Evolutionary conservation across 1,140 invertebrate species (phyloP), one percentile per base, ranked within the genome.

Genomic region (Zaprionus tsacasi): DNA sequence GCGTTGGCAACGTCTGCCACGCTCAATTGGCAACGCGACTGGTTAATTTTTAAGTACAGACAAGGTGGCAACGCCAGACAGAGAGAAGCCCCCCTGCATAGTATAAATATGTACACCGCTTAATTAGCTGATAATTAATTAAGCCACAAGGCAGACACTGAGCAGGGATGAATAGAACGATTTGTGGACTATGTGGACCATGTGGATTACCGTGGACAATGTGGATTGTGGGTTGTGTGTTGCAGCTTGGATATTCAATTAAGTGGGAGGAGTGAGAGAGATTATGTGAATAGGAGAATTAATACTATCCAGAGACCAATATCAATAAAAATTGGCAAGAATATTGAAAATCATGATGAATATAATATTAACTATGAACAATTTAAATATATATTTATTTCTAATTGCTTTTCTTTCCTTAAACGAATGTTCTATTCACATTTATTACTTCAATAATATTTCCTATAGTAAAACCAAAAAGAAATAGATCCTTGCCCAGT

Each of bases 41-140:
- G 75, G 66, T 85, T 76, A 76, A 81, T 76, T 76, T 83, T 79
- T 74, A 55, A 77, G 30, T 70, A 64, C 17, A 45, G 66, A 43
- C 33, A 70, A 33, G 40, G 11, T 33, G 43, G 13, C 27, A 27
- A 35, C 56, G 54, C 21, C 33, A 50, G 36, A 50, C 15, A 48
- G 21, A 35, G 52, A 60, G 38, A 56, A 63, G 70, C 17, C 13
- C 27, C 27, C 27, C 21, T n/a, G n/a, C 21, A 1, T 61, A 71
- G 70, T 75, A 80, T 80, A 83, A 80, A 80, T 87, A 80, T 80
- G 83, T 88, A 77, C 74, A 55, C 45, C 80, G 65, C 80, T 88
- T 88, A 81, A 87, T 87, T 87, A 88, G 83, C 77, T 82, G 60
- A 61, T 88, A 82, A 87, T 83, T 83, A 83, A 88, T 87, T 88